These are phyloP conservation scores for Folsomia manolachei DNA, from an alignment of 2,888 invertebrate species.

Conservation along the genomic window DNA sequence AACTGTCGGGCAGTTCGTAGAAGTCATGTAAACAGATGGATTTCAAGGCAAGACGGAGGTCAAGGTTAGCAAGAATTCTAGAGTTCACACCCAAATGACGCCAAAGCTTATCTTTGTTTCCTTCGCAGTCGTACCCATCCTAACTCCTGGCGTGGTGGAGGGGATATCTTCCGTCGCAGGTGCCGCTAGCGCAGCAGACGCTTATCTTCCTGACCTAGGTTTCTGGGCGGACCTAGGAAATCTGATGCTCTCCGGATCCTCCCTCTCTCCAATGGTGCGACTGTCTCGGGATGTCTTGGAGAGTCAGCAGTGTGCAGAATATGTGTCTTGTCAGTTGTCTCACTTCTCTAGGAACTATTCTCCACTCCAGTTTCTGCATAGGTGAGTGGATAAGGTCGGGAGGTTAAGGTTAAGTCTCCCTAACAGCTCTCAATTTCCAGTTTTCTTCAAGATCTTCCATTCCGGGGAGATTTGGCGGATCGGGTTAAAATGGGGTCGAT, in stretches of 20 bases:
- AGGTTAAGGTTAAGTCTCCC: too few species aligned
- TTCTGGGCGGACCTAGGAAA: slow-evolving; percentile 30
- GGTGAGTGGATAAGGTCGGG: slow-evolving; percentile 27
- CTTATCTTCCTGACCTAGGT: slow-evolving; percentile 34
- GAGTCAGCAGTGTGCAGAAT: slow-evolving; percentile 40
- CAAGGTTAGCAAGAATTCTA: too few species aligned
- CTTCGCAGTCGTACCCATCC: slow-evolving; percentile 4
- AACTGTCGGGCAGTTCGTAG: too few species aligned
- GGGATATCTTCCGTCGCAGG: background rate
- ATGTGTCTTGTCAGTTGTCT: slow-evolving; percentile 35
- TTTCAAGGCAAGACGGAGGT: too few species aligned
- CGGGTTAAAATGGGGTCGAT: slow-evolving; percentile 27
- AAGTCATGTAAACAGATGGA: too few species aligned
- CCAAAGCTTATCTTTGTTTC: too few species aligned
- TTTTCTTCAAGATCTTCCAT: slow-evolving; percentile 39
- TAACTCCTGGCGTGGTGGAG: background rate
- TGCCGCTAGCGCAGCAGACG: background rate
- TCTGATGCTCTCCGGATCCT: slow-evolving; percentile 25
- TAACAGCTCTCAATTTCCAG: slow-evolving; percentile 14
- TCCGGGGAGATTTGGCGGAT: slow-evolving; percentile 39
- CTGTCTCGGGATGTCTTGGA: slow-evolving; percentile 40
- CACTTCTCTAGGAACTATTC: slow-evolving; percentile 19
- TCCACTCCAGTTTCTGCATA: slow-evolving; percentile 29
- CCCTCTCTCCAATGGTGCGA: slow-evolving; percentile 35
- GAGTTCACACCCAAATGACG: too few species aligned